Percentiles rank a stretch among this genome's conserved stretches.
Conservation (phyloP, 1,140 invertebrate genomes). For the Augochlora pura region DNA sequence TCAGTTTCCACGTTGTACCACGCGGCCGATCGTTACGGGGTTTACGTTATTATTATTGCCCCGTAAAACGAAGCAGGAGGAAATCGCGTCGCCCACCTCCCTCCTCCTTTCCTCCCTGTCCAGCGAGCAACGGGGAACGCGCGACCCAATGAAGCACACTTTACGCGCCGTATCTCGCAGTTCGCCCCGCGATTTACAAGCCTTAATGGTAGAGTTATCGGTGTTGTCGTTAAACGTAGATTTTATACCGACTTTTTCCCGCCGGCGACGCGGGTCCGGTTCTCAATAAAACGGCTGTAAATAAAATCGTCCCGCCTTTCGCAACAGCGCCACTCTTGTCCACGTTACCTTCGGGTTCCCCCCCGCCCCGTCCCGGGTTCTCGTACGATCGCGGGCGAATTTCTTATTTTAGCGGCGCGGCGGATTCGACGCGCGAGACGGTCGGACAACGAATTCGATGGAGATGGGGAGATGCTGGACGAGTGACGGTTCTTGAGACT, state of each 20-base stretch:
- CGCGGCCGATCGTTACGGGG: constrained; percentile 21
- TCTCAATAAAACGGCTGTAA: constrained; percentile 39
- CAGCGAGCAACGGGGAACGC: neutral
- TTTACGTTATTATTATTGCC: constrained; percentile 53
- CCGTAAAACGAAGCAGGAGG: constrained; percentile 36
- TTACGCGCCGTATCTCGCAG: constrained; percentile 34
- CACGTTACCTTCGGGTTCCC: constrained; percentile 11
- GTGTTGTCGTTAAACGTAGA: constrained; percentile 39
- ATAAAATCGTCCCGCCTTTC: neutral
- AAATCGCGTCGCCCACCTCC: constrained; percentile 5
- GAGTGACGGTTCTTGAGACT: too few relatives aligned
- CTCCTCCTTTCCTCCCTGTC: too few relatives aligned
- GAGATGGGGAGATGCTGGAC: too few relatives aligned
- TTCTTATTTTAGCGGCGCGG: constrained; percentile 16
- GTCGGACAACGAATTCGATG: too few relatives aligned
- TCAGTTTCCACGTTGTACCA: constrained; percentile 32
- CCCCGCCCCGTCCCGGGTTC: too few relatives aligned
- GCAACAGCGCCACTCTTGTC: neutral
- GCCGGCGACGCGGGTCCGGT: constrained; percentile 1
- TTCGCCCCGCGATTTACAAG: constrained; percentile 41
- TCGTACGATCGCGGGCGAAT: neutral
- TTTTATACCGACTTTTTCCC: constrained; percentile 31
- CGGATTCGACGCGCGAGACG: neutral
- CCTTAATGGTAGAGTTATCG: constrained; percentile 49
- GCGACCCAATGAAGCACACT: constrained; percentile 19